Evolutionary conservation across 2,888 invertebrate genomes (phyloP).

Genomic region (Podabrus alpinus): DNA sequence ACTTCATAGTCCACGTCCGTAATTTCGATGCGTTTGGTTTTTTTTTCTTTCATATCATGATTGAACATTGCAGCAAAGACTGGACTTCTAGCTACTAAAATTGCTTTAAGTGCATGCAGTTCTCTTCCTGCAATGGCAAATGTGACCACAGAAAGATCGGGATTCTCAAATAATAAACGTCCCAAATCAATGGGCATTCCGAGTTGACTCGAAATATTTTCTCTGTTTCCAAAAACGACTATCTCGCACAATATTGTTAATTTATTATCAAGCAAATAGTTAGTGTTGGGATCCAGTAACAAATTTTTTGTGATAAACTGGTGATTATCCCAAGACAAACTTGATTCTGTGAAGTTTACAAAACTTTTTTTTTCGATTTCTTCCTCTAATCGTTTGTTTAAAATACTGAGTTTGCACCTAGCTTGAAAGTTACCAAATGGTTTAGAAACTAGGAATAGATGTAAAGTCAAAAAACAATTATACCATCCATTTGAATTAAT

Average conservation of each 20-base stretch:
- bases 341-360: too few species aligned
- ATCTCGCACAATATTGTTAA: conserved; percentile 59
- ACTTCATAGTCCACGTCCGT: conserved; percentile 99
- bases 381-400: conserved; percentile 99
- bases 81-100: conserved; percentile 94
- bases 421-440: conserved; percentile 99
- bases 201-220: conserved; percentile 98
- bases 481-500: conserved; percentile 99
- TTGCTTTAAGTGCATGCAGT: conserved; percentile 96
- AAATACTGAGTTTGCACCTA: conserved; percentile 99
- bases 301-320: too few species aligned
- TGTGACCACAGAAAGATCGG: conserved; percentile 97
- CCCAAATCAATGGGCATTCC: conserved; percentile 96
- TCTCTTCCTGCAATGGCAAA: conserved; percentile 88
- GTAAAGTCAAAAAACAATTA: conserved; percentile 98
- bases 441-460: conserved; percentile 98
- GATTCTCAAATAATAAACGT: conserved; percentile 86
- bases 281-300: too few species aligned
- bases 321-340: too few species aligned
- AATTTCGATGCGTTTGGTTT: conserved; percentile 94
- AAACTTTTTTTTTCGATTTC: too few species aligned
- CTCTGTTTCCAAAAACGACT: conserved; percentile 97
- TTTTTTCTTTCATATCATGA: conserved; percentile 98
- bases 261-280: too few species aligned
- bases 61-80: conserved; percentile 99